Percentiles rank a stretch among this genome's conserved stretches.
phyloP scores from a whole-genome alignment of 2,113 vertebrate genomes.

The Psophia crepitans region DNA sequence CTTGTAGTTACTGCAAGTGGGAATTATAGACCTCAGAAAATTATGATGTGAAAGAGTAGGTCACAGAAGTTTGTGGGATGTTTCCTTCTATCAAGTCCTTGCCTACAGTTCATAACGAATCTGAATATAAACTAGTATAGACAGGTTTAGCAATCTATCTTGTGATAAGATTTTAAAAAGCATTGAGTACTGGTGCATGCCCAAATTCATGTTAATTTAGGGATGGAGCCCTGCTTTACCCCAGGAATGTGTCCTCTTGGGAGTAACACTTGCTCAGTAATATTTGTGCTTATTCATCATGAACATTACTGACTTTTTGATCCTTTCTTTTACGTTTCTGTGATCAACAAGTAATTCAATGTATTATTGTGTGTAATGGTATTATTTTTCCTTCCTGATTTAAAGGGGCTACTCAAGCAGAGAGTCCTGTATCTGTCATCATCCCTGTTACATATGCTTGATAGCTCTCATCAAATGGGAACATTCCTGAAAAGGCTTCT shows the following conservation, averaged over 20 bases:
- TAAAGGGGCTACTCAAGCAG: background rate
- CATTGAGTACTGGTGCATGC: background rate
- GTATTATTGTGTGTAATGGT: background rate
- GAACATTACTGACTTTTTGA: background rate
- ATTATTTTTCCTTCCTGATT: background rate
- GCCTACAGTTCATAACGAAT: background rate
- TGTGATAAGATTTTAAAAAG: background rate
- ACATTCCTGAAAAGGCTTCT: background rate
- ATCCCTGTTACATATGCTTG: background rate
- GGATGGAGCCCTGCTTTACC: background rate
- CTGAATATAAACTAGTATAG: background rate
- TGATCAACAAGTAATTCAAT: background rate
- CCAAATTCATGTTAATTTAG: background rate
- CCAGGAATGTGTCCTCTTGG: background rate
- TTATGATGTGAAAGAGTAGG: background rate
- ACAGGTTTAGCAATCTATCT: background rate
- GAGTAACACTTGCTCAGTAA: background rate
- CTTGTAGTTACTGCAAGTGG: background rate
- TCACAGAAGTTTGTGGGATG: accelerated
- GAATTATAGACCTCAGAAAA: background rate
- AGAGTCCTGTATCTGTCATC: background rate
- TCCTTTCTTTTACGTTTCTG: background rate
- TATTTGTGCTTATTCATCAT: background rate
- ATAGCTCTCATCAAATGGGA: background rate
- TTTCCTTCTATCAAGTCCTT: background rate